Base-by-base conservation (phyloP, 2,888 invertebrate genomes). In the Entomobrya proxima region DNA sequence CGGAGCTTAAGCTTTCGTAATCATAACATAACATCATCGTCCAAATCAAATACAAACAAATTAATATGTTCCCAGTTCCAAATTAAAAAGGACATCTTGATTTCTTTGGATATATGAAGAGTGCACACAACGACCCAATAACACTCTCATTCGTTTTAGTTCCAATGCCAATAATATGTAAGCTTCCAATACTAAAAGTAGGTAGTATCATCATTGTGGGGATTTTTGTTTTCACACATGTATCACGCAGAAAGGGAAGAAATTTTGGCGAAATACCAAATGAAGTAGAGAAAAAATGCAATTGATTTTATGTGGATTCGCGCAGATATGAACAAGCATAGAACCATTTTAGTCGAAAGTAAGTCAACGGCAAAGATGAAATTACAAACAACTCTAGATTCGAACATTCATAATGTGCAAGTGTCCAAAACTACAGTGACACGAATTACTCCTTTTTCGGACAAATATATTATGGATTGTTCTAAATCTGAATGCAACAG, bases 201-300 rank as follows among this genome's bases (percentile, higher is more conserved):
- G 40, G n/a, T n/a, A n/a, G n/a, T n/a, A n/a, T n/a, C n/a, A n/a
- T n/a, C n/a, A n/a, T n/a, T n/a, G n/a, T n/a, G n/a, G n/a, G n/a
- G n/a, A n/a, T n/a, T n/a, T n/a, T n/a, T n/a, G n/a, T n/a, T n/a
- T 15, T 24, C 67, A 67, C 40, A 67, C 15, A 61, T 32, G 32
- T 32, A 27, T n/a, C n/a, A 61, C 67, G 67, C 67, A 67, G 40
- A 30, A 32, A 30, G 30, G 85, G 88, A 83, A 79, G 88, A 87
- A 88, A 86, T 84, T 67, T 88, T 89, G 89, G 89, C 89, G 87
- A 80, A 81, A 74, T 84, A 89, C 89, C 89, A 89, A 79, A 35
- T 24, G 30, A 74, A 27, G 18, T 21, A 74, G 21, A 9, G 30
- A 32, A 74, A 30, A 50, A 50, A 30, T 37, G 79, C 24, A 37